Percentiles rank a stretch among this genome's conserved stretches.
Conservation (phyloP, 2,888 invertebrate species). For the Agriopis aurantiaria region DNA sequence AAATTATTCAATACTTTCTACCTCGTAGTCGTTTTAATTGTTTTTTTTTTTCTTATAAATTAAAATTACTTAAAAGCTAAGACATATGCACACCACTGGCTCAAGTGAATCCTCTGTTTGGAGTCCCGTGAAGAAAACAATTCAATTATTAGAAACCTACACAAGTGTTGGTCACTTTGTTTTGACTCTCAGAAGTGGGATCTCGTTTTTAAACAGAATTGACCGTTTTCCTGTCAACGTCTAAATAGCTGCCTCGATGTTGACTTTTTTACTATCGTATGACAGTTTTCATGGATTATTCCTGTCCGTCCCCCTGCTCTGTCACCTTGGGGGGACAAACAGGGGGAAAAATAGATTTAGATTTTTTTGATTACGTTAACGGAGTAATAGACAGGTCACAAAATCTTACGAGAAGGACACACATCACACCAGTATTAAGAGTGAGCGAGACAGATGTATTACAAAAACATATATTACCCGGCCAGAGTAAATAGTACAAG, state of each 20-base stretch:
- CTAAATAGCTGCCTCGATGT: conserved; percentile 27
- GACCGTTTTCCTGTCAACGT: conserved; percentile 20
- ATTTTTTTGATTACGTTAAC: too few relatives aligned
- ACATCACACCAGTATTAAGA: too few relatives aligned
- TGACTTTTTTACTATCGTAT: background rate
- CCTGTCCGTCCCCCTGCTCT: too few relatives aligned
- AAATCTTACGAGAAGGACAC: too few relatives aligned
- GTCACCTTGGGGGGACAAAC: too few relatives aligned
- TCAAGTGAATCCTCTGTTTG: conserved; percentile 17
- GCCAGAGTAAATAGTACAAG: too few relatives aligned
- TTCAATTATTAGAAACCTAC: background rate
- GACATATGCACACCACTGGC: conserved; percentile 35
- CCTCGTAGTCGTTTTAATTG: conserved; percentile 31
- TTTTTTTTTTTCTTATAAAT: conserved; percentile 18
- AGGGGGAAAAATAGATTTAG: too few relatives aligned
- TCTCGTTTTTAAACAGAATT: background rate
- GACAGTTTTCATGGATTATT: background rate
- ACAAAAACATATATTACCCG: too few relatives aligned
- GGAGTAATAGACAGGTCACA: too few relatives aligned
- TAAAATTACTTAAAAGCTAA: conserved; percentile 36
- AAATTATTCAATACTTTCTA: conserved; percentile 15
- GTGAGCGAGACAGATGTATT: too few relatives aligned
- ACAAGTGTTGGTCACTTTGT: conserved; percentile 55
- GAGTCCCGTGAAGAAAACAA: background rate
- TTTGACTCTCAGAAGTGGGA: conserved; percentile 66